Base-by-base conservation (phyloP, 2,113 vertebrate genomes). In the Chaetodon trifascialis region DNA sequence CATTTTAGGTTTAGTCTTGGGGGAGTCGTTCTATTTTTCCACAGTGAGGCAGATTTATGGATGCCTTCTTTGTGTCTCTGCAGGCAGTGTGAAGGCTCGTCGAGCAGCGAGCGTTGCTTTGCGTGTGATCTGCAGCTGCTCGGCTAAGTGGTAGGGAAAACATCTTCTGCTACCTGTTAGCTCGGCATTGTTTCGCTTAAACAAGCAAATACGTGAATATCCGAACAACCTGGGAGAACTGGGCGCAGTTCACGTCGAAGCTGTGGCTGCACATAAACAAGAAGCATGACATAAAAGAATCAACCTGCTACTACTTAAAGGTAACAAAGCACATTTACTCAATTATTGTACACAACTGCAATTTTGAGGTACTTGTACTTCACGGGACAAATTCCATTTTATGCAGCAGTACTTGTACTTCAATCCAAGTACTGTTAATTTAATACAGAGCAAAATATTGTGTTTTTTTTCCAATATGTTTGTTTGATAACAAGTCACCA, bases 11-110 rank as follows among this genome's bases (percentile, higher is more conserved):
- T 84, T 16, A 68, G 79, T 86, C 85, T 79, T 46, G 54, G 23
- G 88, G 79, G 85, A 77, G 49, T 85, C 79, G 65, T 88, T 86
- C 69, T 75, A 74, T 80, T 90, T 87, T 84, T 79, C 79, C 56
- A 60, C 67, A 82, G 15, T 47, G 65, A 69, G 59, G 70, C 38
- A 76, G 85, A 89, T 77, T 81, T 60, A 80, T 84, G 58, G 74
- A 80, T 63, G 56, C 56, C 5, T 47, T 66, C 54, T 77, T 75
- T 38, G 38, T 55, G 67, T 73, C 71, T 66, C 67, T 49, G 64
- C 34, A n/a, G 34, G 65, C 58, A 65, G 12, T 54, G 36, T 49
- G 59, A 72, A 12, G 72, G 38, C 58, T 23, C 51, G 25, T 75
- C 51, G 34, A 73, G 7, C 6, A 4, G 30, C 40, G 38, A 79